Conservation (phyloP, 2,113 vertebrate species). For the Onychostoma macrolepis region DNA sequence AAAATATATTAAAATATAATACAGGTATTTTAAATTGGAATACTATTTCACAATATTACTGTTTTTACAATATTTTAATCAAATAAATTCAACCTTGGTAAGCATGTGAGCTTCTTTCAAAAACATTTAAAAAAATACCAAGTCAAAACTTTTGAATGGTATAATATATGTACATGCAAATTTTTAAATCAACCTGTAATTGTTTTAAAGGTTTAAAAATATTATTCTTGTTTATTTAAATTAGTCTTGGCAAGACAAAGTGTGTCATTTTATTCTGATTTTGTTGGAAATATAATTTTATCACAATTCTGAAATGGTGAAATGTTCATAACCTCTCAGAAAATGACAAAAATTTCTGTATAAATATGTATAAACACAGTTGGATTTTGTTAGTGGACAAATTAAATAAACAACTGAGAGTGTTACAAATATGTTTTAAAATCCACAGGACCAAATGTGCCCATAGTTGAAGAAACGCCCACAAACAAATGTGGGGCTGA, state of each 20-base stretch:
- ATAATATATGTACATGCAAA: not conserved
- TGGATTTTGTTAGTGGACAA: slow-evolving; percentile 19
- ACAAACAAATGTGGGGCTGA: slow-evolving; percentile 16
- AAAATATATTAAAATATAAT: not conserved
- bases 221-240: not conserved
- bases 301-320: not conserved
- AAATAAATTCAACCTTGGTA: not conserved
- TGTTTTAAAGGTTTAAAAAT: not conserved
- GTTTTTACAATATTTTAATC: not conserved
- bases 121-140: not conserved
- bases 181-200: not conserved
- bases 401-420: slow-evolving; percentile 8
- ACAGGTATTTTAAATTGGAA: not conserved
- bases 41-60: not conserved
- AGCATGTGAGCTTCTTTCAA: not conserved
- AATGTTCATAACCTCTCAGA: not conserved
- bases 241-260: not conserved
- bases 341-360: not conserved
- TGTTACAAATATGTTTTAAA: slow-evolving; percentile 18
- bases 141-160: not conserved
- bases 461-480: not conserved
- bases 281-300: not conserved
- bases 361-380: not conserved
- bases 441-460: not conserved
- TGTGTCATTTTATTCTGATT: not conserved